phyloP scores from a whole-genome alignment of 2,797 vertebrate genomes.

The Tiaroga cobitis region DNA sequence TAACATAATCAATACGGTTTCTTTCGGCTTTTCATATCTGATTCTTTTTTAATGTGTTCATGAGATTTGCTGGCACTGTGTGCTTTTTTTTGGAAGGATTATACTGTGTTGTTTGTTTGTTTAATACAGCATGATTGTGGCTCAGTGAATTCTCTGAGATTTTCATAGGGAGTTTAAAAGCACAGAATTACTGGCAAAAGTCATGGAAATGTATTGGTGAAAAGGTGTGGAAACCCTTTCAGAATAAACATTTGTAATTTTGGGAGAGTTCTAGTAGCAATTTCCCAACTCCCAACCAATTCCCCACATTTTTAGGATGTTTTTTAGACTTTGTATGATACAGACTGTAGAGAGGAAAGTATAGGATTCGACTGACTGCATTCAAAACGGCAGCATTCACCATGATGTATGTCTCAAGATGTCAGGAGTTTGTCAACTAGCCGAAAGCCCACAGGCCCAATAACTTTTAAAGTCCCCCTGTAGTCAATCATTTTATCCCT shows the following conservation, averaged over 20 bases:
- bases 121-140: background rate
- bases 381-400: background rate
- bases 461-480: background rate
- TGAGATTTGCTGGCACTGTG: background rate
- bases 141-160: background rate
- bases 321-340: background rate
- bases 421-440: background rate
- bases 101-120: slow-evolving; percentile 1
- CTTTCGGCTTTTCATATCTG: background rate
- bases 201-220: background rate
- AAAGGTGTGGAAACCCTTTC: background rate
- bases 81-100: background rate
- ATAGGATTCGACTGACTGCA: too few relatives aligned
- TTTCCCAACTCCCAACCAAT: background rate
- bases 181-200: background rate
- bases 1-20: background rate
- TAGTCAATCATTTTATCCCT: too few relatives aligned
- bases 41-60: background rate
- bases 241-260: background rate
- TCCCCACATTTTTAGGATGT: background rate
- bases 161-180: background rate
- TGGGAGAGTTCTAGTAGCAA: background rate
- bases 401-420: background rate
- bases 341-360: background rate
- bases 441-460: background rate